A percentile compares a stretch with the other conserved stretches of the same genome.
phyloP scores from a whole-genome alignment of 2,797 vertebrate species.

The Anguilla pacifica region DNA sequence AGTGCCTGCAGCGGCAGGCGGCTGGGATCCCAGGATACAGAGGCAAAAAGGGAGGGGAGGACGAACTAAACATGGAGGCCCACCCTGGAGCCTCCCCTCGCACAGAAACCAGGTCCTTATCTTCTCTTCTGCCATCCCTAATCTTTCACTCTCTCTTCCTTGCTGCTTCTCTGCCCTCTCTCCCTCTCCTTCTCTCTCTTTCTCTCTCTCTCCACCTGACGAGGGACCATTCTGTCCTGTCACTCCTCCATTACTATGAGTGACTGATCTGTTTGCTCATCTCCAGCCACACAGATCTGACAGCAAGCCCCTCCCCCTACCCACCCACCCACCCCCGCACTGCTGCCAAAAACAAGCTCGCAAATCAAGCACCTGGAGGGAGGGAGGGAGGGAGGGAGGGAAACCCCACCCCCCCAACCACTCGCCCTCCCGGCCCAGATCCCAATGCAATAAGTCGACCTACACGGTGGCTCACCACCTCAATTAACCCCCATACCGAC shows the following conservation, averaged over 20 bases:
- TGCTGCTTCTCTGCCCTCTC: not conserved
- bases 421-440: not conserved
- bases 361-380: not conserved
- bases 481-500: conserved; percentile 4
- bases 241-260: not conserved
- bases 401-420: not conserved
- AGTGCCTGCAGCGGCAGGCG: not conserved
- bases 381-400: not conserved
- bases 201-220: not conserved
- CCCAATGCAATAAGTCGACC: not conserved
- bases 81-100: not conserved
- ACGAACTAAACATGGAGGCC: not conserved
- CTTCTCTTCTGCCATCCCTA: not conserved
- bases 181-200: not conserved
- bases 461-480: not conserved
- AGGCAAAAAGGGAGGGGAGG: not conserved
- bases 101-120: not conserved
- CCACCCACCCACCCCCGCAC: not conserved
- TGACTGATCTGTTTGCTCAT: conserved; percentile 1
- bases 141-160: not conserved
- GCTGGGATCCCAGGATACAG: not conserved
- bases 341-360: not conserved
- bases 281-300: not conserved
- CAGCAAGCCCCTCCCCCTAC: not conserved
- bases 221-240: too few relatives aligned